These are phyloP conservation scores for Procambarus clarkii DNA, from an alignment of 1,140 invertebrate genomes.

Conservation along the genomic window DNA sequence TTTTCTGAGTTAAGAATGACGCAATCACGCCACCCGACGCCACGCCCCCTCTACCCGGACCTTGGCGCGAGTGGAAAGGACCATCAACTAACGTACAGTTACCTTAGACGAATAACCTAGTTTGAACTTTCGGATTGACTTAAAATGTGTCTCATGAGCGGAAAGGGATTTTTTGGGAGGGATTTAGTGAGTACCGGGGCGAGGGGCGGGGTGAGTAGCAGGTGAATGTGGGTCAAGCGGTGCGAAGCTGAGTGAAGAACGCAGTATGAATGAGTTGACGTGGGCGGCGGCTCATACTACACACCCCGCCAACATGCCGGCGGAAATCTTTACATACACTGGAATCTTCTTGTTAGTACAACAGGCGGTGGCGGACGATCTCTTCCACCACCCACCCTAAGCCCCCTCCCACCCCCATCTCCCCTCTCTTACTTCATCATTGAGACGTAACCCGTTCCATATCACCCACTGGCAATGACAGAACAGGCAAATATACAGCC, in stretches of 20 bases:
- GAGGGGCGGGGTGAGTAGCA: no score
- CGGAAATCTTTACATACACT: background rate
- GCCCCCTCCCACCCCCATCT: no score
- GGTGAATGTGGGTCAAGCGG: no score
- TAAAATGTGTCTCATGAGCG: background rate
- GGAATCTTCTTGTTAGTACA: background rate
- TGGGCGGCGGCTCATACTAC: background rate
- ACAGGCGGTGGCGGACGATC: no score
- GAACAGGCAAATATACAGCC: background rate
- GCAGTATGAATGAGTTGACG: background rate
- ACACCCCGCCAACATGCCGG: background rate
- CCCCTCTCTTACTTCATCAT: no score
- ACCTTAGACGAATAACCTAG: background rate
- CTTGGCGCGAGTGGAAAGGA: constrained; percentile 1
- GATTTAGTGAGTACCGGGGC: no score
- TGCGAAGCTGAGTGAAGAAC: background rate
- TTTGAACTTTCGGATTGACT: background rate
- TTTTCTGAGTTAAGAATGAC: constrained; percentile 11
- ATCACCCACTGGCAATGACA: background rate
- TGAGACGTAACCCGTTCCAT: no score
- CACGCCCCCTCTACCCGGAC: background rate
- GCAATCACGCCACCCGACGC: constrained; percentile 4
- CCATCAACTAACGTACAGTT: background rate
- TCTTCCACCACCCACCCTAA: no score
- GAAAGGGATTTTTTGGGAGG: background rate